These are phyloP conservation scores for Ceratina japonica DNA, from an alignment of 1,140 invertebrate genomes.

Conservation along the genomic window DNA sequence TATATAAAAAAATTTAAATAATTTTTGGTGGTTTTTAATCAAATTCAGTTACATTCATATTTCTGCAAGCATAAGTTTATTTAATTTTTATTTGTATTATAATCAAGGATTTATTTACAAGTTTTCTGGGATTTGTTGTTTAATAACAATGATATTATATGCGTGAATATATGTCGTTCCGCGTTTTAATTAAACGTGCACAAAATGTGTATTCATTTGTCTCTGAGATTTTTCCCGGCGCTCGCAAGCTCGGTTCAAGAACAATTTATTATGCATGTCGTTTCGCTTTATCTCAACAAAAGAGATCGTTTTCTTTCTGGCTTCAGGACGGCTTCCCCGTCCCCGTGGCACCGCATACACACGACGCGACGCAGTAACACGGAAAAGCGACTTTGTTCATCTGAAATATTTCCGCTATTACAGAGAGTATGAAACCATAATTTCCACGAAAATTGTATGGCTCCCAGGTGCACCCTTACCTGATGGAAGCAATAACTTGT, in stretches of 20 bases:
- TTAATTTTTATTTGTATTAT: no score
- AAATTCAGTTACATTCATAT: no score
- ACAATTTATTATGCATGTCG: not conserved
- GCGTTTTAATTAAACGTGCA: not conserved
- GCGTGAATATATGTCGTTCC: no score
- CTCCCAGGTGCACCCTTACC: not conserved
- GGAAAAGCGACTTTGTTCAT: not conserved
- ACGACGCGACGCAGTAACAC: no score
- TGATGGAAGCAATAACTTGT: not conserved
- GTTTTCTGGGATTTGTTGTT: no score
- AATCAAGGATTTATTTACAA: no score
- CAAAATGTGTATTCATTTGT: not conserved
- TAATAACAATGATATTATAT: no score
- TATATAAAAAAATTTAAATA: no score
- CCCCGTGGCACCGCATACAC: not conserved
- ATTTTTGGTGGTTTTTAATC: no score
- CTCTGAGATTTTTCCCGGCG: not conserved
- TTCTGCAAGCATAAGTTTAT: no score
- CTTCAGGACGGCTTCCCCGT: not conserved
- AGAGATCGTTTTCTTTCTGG: not conserved
- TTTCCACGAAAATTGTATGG: not conserved
- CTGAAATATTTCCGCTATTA: conserved; percentile 23
- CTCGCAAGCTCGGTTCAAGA: not conserved
- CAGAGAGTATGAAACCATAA: conserved; percentile 20
- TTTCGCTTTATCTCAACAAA: conserved; percentile 4